Evolutionary conservation across 2,888 invertebrate genomes (phyloP), one percentile per base, ranked within the genome.

Genomic region (Dryocosmus kuriphilus): DNA sequence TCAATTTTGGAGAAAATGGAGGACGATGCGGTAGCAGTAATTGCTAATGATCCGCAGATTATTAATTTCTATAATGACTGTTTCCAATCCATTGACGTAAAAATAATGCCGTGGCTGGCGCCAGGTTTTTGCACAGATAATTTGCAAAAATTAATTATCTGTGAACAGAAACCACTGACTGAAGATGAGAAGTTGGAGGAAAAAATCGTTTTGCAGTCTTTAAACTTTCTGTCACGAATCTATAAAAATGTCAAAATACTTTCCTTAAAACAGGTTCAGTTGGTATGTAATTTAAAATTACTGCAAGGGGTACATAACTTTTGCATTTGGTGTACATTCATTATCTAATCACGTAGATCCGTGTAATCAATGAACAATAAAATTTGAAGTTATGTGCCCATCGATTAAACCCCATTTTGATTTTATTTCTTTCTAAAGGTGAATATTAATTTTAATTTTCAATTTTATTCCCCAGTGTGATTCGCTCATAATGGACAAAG

Each of bases 71-170:
- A 83, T 1, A 63, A 79, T 16, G 80, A 83, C 65, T 85, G 85
- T 71, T 32, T 85, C 55, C 74, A 41, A 38, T 73, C 75, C 0
- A 77, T 84, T 3, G 30, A 78, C 8, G 16, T 76, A 4, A 67
- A 63, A 22, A 61, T 41, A 9, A 85, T 86, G 86, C 75, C 80
- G 11, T 86, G 86, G 86, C 74, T 85, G 19, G 73, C 75, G 41
- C 77, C 83, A 0, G 74, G 71, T 16, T 46, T 82, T 0, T 83
- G 80, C 38, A 77, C 63, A 7, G 81, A 83, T 57, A 84, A 84
- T 80, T 79, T 83, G 8, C 76, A 80, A 22, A n/a, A 74, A 11
- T 75, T 85, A n/a, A 61, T 71, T 32, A 62, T 77, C 16, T 79
- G 77, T 5, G 83, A 85, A 77, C 77, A 55, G 22, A 79, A 65